Percentiles rank a stretch among this genome's conserved stretches.
Conservation (phyloP, 2,888 invertebrate genomes). For the Drosophila siamana region DNA sequence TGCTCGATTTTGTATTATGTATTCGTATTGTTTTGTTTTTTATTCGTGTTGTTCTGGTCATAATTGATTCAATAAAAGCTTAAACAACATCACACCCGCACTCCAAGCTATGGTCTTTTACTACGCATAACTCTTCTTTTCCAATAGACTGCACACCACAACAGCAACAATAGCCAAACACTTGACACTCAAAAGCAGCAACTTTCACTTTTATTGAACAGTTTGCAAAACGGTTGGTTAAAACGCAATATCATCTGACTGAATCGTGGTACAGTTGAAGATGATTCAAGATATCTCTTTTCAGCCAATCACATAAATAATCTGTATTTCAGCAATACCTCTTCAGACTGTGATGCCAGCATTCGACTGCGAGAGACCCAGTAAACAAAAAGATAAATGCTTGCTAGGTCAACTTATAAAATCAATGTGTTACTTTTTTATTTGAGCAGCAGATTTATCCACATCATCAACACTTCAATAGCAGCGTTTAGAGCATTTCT, state of each 20-base stretch:
- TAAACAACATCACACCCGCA: conserved; percentile 55
- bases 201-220: conserved; percentile 41
- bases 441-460: too few species aligned
- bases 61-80: conserved; percentile 53
- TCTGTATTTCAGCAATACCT: background rate
- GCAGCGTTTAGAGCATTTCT: background rate
- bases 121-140: conserved; percentile 22
- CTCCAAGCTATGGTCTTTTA: conserved; percentile 30
- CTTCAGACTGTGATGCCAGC: background rate
- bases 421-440: too few species aligned
- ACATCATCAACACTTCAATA: background rate
- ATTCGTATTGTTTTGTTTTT: conserved; percentile 3
- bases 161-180: background rate
- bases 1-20: conserved; percentile 3
- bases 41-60: conserved; percentile 29
- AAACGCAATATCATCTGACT: background rate
- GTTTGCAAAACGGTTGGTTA: background rate
- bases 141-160: conserved; percentile 25
- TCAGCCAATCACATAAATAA: background rate
- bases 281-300: background rate
- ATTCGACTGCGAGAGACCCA: background rate
- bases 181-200: conserved; percentile 10
- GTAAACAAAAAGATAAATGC: background rate
- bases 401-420: too few species aligned
- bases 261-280: too few species aligned